A percentile compares a stretch with the other conserved stretches of the same genome.
phyloP scores from a whole-genome alignment of 2,888 invertebrate genomes.

The Helleia helle region DNA sequence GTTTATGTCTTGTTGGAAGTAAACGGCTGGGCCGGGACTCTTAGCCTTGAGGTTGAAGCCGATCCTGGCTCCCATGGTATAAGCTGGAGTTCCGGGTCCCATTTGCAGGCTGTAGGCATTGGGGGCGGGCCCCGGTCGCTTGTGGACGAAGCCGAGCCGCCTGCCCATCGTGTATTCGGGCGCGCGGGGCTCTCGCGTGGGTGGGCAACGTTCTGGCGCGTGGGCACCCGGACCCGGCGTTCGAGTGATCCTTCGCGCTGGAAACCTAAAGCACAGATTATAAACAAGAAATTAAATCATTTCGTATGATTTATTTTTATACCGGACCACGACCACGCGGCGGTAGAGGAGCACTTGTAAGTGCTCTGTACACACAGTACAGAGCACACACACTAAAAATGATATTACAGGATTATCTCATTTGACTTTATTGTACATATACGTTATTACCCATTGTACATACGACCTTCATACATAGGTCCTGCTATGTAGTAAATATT shows the following conservation, averaged over 20 bases:
- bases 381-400: too few relatives aligned
- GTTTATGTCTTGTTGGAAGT: conserved; percentile 56
- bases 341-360: too few relatives aligned
- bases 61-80: conserved; percentile 53
- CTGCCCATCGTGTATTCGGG: conserved; percentile 74
- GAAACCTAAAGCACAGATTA: conserved; percentile 28
- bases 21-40: conserved; percentile 71
- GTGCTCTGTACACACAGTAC: too few relatives aligned
- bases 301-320: too few relatives aligned
- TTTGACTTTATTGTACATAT: too few relatives aligned
- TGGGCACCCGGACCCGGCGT: conserved; percentile 79
- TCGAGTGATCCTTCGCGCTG: conserved; percentile 29
- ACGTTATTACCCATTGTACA: too few relatives aligned
- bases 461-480: too few relatives aligned
- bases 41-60: conserved; percentile 38
- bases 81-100: conserved; percentile 63
- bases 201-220: conserved; percentile 72
- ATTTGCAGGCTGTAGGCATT: conserved; percentile 68
- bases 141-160: conserved; percentile 51
- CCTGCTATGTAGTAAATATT: too few relatives aligned
- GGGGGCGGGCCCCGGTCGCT: conserved; percentile 74
- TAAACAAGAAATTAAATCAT: too few relatives aligned
- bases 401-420: too few relatives aligned
- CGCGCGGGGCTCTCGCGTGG: conserved; percentile 64
- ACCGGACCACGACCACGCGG: too few relatives aligned